Base-by-base conservation (phyloP, 92 coral and sea anemone genomes). In the Zoanthus sociatus region DNA sequence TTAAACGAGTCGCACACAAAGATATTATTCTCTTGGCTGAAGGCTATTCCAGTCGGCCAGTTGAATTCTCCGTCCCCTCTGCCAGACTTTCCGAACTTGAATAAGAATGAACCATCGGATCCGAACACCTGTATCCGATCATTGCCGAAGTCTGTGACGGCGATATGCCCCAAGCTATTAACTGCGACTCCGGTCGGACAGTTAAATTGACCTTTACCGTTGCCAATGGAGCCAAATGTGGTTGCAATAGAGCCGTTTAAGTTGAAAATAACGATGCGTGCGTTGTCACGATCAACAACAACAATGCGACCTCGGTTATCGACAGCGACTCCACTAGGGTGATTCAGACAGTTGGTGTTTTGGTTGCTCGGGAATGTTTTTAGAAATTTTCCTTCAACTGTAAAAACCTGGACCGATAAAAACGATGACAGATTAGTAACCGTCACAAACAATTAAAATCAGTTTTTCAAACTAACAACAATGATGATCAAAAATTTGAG, bases 1-100 rank as follows among this genome's bases (percentile, higher is more conserved):
- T 97, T 97, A 83, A 92, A 97, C 84, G 99, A 97, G 90, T 97
- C 99, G 50, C 98, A 91, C 30, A 95, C 98, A 64, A 97, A 90
- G 73, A 97, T 92, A 76, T 92, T 93, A 78, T 95, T 94, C 86
- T 91, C 90, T 6, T 83, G 73, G 87, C 91, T 94, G 18, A 94
- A 92, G 3, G 97, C 95, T 11, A 97, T 94, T 13, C 98, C 98
- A 10, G 99, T 97, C 33, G 99, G 99, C 98, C 98, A 97, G 84
- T 96, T 92, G 71, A 97, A 91, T 31, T 93, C 93, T 12, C 98
- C 98, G 73, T 84, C 87, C n/a, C 92, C 96, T 44, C 95, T 82
- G 7, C 99, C 98, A 61, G 98, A 79, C 77, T 88, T 83, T 16
- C 99, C 99, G 72, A 97, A 97, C 77, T 93, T 94, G 77, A 95